Evolutionary conservation across 2,888 invertebrate species (phyloP).

Genomic region (Argyresthia albistria): DNA sequence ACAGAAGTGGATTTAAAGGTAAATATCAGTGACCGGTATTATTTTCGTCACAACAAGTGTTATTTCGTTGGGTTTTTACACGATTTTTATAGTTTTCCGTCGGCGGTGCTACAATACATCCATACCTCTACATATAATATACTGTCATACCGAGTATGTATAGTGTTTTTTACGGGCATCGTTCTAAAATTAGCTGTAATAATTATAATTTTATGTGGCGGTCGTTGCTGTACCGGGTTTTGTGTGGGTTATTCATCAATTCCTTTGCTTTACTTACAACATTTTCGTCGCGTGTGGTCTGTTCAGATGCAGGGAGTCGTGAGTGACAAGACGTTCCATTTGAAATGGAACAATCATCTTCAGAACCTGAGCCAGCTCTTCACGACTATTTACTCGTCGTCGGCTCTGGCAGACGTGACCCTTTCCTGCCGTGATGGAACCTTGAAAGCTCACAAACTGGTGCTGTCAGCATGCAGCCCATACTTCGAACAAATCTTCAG

Average conservation of each 20-base stretch:
- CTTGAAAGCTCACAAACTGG: conserved; percentile 79
- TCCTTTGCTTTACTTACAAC: conserved; percentile 32
- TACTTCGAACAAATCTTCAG: conserved; percentile 83
- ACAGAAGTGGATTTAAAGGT: conserved; percentile 61
- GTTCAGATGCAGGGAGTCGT: conserved; percentile 72
- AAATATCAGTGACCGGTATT: conserved; percentile 46
- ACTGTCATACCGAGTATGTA: conserved; percentile 73
- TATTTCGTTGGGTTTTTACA: conserved; percentile 47
- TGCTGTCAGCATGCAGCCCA: conserved; percentile 82
- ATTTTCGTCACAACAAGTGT: conserved; percentile 26
- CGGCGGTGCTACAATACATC: conserved; percentile 53
- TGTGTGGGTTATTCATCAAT: conserved; percentile 53
- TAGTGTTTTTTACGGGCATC: conserved; percentile 74
- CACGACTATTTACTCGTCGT: conserved; percentile 78
- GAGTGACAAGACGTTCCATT: conserved; percentile 78
- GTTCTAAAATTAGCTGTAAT: conserved; percentile 73
- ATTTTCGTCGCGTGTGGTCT: conserved; percentile 19
- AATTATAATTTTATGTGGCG: conserved; percentile 73
- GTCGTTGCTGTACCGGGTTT: conserved; percentile 62
- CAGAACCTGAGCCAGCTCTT: conserved; percentile 80
- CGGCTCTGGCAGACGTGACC: conserved; percentile 79
- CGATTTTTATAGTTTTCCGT: conserved; percentile 62
- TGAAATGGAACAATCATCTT: conserved; percentile 82
- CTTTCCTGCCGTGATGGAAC: conserved; percentile 81
- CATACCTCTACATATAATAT: conserved; percentile 56